Percentiles rank a stretch among this genome's conserved stretches.
Evolutionary conservation across 1,140 invertebrate genomes (phyloP).

Genomic region (Rhynchophorus ferrugineus): DNA sequence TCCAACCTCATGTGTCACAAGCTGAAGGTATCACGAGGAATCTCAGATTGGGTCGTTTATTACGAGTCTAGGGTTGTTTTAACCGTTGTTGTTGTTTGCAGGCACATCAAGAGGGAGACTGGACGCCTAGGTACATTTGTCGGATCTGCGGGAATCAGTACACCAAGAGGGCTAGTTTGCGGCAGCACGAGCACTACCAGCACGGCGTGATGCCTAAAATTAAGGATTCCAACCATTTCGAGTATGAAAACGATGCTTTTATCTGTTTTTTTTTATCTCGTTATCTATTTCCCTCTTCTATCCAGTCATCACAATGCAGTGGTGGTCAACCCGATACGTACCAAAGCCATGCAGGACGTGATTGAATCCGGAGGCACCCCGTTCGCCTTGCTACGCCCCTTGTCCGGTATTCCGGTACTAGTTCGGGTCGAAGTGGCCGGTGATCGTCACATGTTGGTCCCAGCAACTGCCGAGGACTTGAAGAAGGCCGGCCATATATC

Average conservation of each 20-base stretch:
- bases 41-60: background rate
- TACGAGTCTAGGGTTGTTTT: background rate
- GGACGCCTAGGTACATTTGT: slow-evolving; percentile 50
- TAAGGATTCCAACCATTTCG: background rate
- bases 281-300: background rate
- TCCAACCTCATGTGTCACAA: slow-evolving; percentile 73
- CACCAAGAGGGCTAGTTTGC: slow-evolving; percentile 45
- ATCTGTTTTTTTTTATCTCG: background rate
- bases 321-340: slow-evolving; percentile 51
- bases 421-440: slow-evolving; percentile 49
- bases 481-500: slow-evolving; percentile 36
- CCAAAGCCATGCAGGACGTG: slow-evolving; percentile 50
- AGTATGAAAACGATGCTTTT: background rate
- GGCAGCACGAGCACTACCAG: slow-evolving; percentile 52
- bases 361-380: slow-evolving; percentile 44
- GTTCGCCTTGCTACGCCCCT: slow-evolving; percentile 51
- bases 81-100: slow-evolving; percentile 17
- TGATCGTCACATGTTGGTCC: slow-evolving; percentile 45
- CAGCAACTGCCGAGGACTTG: slow-evolving; percentile 38
- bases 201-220: slow-evolving; percentile 38
- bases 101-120: slow-evolving; percentile 46
- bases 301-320: slow-evolving; percentile 36
- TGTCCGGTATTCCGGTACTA: slow-evolving; percentile 51
- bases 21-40: slow-evolving; percentile 47
- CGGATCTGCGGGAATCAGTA: slow-evolving; percentile 50